phyloP scores from a whole-genome alignment of 2,888 invertebrate genomes.

The Thysanoteuthis rhombus region DNA sequence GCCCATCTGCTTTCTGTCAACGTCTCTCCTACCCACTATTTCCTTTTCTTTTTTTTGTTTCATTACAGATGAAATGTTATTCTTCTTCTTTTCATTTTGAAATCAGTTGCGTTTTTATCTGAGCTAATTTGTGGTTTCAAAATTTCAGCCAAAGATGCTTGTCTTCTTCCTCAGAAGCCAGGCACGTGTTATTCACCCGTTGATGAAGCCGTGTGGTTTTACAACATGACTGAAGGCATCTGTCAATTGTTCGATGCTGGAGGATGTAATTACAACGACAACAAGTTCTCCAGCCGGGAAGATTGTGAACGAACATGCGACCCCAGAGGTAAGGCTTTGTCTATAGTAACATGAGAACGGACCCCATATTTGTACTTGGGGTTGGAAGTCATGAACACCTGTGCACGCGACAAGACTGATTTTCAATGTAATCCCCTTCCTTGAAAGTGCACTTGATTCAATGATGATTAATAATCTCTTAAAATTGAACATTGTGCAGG shows the following conservation, averaged over 20 bases:
- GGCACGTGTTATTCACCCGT: slow-evolving; percentile 42
- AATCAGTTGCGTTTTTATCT: not conserved
- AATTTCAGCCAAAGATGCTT: not conserved
- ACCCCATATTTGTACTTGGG: no score
- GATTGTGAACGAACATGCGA: slow-evolving; percentile 76
- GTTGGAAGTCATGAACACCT: no score
- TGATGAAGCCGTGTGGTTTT: slow-evolving; percentile 48
- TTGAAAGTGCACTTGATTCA: no score
- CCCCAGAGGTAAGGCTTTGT: not conserved
- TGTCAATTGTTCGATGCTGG: slow-evolving; percentile 80
- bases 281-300: slow-evolving; percentile 78
- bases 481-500: no score
- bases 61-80: not conserved
- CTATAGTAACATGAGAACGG: no score
- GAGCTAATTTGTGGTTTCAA: not conserved
- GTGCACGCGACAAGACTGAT: no score
- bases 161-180: not conserved
- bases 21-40: not conserved
- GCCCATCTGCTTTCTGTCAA: not conserved
- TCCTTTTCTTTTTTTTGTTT: not conserved
- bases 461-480: no score
- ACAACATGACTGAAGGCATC: slow-evolving; percentile 71
- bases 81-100: no score
- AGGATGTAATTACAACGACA: slow-evolving; percentile 66
- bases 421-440: no score